phyloP scores from a whole-genome alignment of 2,888 invertebrate genomes.

The Apotomis capreana region DNA sequence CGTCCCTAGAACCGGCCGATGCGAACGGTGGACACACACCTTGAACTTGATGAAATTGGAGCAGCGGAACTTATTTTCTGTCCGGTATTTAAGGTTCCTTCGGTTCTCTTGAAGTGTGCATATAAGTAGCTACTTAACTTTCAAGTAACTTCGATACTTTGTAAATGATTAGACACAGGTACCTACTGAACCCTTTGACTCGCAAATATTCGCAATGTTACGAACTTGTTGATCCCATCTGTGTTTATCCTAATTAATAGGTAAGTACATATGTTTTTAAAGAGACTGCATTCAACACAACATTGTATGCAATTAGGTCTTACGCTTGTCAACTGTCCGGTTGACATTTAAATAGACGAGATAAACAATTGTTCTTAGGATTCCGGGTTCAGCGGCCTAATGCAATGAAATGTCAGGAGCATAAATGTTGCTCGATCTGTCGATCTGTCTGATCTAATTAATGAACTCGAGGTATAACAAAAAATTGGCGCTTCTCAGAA shows the following conservation, averaged over 20 bases:
- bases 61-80: slow-evolving; percentile 37
- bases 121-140: neutral
- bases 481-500: slow-evolving; percentile 58
- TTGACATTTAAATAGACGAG: slow-evolving; percentile 40
- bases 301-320: slow-evolving; percentile 13
- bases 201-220: neutral
- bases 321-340: slow-evolving; percentile 29
- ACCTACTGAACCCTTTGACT: neutral
- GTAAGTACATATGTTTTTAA: neutral
- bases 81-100: slow-evolving; percentile 23
- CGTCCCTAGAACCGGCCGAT: slow-evolving; percentile 41
- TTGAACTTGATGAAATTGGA: slow-evolving; percentile 42
- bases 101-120: neutral
- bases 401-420: slow-evolving; percentile 71
- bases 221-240: neutral
- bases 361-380: slow-evolving; percentile 56
- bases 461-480: slow-evolving; percentile 64
- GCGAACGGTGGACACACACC: slow-evolving; percentile 27
- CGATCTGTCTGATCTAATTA: slow-evolving; percentile 73
- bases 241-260: neutral
- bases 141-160: neutral
- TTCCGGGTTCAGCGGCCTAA: slow-evolving; percentile 76
- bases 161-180: neutral
- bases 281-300: slow-evolving; percentile 2
- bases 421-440: slow-evolving; percentile 63